Conservation (phyloP, 2,888 invertebrate species). For the Gerris lacustris region DNA sequence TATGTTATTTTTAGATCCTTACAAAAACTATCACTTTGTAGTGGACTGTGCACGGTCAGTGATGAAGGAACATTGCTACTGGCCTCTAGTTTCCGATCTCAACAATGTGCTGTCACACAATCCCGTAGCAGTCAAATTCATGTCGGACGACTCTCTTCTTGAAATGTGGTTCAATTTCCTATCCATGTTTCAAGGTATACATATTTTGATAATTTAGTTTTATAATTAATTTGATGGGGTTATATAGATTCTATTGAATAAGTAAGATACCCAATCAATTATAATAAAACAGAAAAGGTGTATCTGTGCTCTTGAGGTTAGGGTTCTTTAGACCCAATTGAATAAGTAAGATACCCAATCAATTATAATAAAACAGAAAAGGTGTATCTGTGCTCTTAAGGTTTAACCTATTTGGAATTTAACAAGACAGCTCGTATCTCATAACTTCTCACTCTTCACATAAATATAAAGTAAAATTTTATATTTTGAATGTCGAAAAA, state of each 20-base stretch:
- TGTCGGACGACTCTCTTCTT: conserved; percentile 76
- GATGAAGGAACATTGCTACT: conserved; percentile 97
- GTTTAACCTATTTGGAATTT: no score
- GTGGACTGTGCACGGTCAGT: conserved; percentile 84
- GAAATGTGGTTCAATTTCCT: conserved; percentile 94
- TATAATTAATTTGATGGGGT: conserved; percentile 10
- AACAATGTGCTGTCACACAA: conserved; percentile 90
- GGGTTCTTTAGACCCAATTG: no score
- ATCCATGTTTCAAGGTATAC: conserved; percentile 78
- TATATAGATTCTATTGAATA: not conserved
- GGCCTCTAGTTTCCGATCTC: conserved; percentile 93
- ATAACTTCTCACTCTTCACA: no score
- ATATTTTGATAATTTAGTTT: not conserved
- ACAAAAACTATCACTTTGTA: conserved; percentile 73
- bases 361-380: no score
- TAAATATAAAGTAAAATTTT: no score
- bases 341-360: no score
- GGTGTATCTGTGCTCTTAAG: no score
- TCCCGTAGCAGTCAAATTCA: conserved; percentile 78
- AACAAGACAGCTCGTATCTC: no score
- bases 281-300: no score
- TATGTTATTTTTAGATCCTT: conserved; percentile 45
- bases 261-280: no score
- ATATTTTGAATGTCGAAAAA: no score
- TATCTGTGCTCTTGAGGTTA: no score